Conservation (phyloP, 2,888 invertebrate genomes). For the Penaeus monodon region DNA sequence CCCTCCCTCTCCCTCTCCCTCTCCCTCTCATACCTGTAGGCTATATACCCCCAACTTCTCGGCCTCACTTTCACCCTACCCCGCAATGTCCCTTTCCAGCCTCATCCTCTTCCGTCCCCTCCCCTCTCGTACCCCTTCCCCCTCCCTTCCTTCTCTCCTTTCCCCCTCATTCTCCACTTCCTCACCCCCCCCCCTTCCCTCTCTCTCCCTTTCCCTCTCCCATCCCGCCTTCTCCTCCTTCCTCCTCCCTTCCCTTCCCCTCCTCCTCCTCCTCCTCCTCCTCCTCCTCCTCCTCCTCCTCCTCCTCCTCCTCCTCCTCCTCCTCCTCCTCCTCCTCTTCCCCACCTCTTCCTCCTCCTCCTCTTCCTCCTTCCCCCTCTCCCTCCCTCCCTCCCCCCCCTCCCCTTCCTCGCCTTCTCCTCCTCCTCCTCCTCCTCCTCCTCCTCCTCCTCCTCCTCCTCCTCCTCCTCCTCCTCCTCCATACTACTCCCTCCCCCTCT, state of each 20-base stretch:
- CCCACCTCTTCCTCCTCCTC: background rate
- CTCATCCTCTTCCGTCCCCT: too few relatives aligned
- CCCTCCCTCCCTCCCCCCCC: background rate
- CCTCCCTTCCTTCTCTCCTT: constrained; percentile 6
- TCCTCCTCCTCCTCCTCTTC: background rate
- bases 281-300: background rate
- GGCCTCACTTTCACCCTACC: too few relatives aligned
- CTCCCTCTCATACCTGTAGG: background rate
- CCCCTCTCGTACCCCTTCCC: background rate
- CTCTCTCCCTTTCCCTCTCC: too few relatives aligned
- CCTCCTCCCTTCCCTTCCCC: background rate
- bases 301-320: too few relatives aligned
- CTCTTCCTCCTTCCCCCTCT: background rate
- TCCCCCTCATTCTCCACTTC: background rate
- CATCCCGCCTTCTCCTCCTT: background rate
- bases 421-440: background rate
- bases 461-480: background rate
- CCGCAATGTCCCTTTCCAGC: background rate
- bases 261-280: background rate
- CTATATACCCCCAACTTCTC: background rate
- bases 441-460: background rate
- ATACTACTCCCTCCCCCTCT: too few relatives aligned
- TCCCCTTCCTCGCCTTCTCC: background rate
- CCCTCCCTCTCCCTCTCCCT: background rate
- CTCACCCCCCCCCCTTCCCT: too few relatives aligned